Evolutionary conservation across 2,888 invertebrate species (phyloP), one percentile per base, ranked within the genome.

Genomic region (Eumacrocentrus americanus): DNA sequence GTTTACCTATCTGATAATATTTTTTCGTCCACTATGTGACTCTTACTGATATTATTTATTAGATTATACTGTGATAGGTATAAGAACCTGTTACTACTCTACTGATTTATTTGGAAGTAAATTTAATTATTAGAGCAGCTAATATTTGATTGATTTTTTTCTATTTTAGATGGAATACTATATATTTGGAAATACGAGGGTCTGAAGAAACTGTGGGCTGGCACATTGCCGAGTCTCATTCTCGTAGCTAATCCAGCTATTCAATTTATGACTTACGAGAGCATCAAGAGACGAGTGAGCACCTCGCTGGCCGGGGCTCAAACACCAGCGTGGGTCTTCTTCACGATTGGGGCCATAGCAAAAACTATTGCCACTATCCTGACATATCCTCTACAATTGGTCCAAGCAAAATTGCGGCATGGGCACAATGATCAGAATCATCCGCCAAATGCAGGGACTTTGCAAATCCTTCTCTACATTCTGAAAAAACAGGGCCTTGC

Each of bases 241-340:
- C 82, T 96, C 35, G 92, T 94, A 16, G 86, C 89, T 7, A 96
- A 96, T 82, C 96, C 96, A 12, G 93, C 95, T 0, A 87, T 96
- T 64, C 95, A 95, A 79, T 95, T 95, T 77, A 94, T 95, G 88
- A 88, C 92, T 53, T 96, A 96, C 79, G 95, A 96, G 81, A 83
- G 89, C 55, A 82, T 95, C 11, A 96, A 96, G 80, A 84, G 94
- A 60, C 85, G 85, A 67, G 81, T 91, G 48, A 81, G 82, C 9
- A 78, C 83, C 4, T 82, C 81, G 58, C 77, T 83, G 18, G 75
- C 77, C 1, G 82, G 82, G n/a, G 75, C 81, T 47, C 83, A 87
- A 66, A 84, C 87, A 54, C 86, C 89, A 4, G 81, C 88, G 34
- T 83, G 87, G 56, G 89, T 89, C 69, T 89, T 89, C 72, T 68